Conservation (phyloP, 2,797 vertebrate species). For the Xenops minutus region DNA sequence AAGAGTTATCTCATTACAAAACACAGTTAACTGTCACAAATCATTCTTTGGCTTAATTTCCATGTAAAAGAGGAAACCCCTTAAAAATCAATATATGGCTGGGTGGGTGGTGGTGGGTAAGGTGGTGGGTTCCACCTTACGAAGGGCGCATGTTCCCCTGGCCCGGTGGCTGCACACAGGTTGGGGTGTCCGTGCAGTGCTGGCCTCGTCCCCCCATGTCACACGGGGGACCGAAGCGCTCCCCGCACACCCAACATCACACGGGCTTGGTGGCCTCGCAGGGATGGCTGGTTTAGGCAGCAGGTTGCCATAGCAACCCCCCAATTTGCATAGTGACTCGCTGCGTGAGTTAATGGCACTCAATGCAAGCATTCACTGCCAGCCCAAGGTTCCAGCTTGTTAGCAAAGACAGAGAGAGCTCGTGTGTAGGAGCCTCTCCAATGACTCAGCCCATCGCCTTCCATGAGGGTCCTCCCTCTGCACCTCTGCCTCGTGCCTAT, state of each 20-base stretch:
- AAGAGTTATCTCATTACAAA: neutral
- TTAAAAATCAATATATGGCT: neutral
- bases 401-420: neutral
- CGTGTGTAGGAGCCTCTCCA: neutral
- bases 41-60: neutral
- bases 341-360: neutral
- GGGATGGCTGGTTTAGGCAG: neutral
- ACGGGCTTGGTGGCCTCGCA: neutral
- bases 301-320: slow-evolving; percentile 14
- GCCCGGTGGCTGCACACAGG: neutral
- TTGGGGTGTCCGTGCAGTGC: rapidly evolving
- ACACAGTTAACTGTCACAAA: neutral
- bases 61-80: neutral
- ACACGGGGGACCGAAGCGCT: neutral
- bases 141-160: no score
- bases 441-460: neutral
- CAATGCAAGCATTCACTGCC: neutral
- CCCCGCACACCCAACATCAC: neutral
- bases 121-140: no score
- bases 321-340: neutral
- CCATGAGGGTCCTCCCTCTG: no score
- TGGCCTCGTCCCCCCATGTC: neutral
- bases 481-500: rapidly evolving
- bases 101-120: no score
- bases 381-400: neutral